Evolutionary conservation across 2,888 invertebrate genomes (phyloP).

Genomic region (Empis stercorea): DNA sequence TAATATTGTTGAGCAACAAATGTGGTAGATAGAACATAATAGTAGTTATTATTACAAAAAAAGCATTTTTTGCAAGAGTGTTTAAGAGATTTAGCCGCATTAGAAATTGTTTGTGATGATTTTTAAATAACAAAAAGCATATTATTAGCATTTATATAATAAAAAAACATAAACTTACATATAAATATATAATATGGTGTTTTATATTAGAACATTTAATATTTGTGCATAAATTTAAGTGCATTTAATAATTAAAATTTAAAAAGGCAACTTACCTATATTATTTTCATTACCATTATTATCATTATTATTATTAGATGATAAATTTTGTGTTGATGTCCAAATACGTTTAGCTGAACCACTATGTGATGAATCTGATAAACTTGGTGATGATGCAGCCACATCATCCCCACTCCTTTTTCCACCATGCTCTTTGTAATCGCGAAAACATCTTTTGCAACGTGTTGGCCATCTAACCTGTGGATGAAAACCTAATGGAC

Average conservation of each 20-base stretch:
- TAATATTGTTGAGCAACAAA: no score
- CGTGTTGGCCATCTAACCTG: slow-evolving; percentile 89
- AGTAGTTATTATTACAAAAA: no score
- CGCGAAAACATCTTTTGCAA: slow-evolving; percentile 84
- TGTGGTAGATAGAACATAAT: no score
- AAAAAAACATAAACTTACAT: background rate
- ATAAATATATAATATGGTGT: background rate
- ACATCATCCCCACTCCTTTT: slow-evolving; percentile 58
- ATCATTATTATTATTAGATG: slow-evolving; percentile 19
- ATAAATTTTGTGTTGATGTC: slow-evolving; percentile 64
- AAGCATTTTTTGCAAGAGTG: no score
- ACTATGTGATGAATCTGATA: slow-evolving; percentile 43
- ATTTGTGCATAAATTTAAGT: background rate
- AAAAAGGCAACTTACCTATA: slow-evolving; percentile 25
- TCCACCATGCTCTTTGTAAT: slow-evolving; percentile 80
- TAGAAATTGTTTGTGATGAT: no score
- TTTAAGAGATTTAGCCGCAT: no score
- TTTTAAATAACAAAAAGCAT: background rate
- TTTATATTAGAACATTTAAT: background rate
- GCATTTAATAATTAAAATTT: no score
- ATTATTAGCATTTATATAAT: background rate
- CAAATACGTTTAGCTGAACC: slow-evolving; percentile 46
- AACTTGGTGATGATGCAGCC: slow-evolving; percentile 65
- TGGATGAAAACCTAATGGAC: slow-evolving; percentile 86
- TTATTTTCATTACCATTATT: slow-evolving; percentile 23